phyloP scores from a whole-genome alignment of 2,113 vertebrate genomes.

The Orthonyx spaldingii region DNA sequence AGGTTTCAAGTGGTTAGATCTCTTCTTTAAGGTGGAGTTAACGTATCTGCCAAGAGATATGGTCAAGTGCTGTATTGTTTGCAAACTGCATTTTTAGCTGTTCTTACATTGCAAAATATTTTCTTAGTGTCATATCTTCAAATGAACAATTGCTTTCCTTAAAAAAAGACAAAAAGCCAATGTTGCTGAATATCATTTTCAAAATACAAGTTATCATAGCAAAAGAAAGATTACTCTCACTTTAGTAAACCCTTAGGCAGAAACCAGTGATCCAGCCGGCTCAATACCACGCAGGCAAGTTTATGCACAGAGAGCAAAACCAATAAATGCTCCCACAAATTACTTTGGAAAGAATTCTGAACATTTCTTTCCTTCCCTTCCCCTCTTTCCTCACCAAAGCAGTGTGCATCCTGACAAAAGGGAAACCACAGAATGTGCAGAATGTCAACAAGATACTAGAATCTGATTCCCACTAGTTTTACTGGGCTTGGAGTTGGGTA shows the following conservation, averaged over 20 bases:
- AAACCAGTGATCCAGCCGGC: not conserved
- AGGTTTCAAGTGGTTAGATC: not conserved
- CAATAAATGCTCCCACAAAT: not conserved
- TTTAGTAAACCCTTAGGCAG: not conserved
- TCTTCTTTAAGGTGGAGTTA: not conserved
- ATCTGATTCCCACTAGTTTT: constrained; percentile 5
- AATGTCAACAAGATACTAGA: constrained; percentile 35
- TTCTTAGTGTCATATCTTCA: not conserved
- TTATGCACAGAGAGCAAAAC: not conserved
- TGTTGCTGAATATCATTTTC: not conserved
- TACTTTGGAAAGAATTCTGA: not conserved
- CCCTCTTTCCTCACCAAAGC: constrained; percentile 2
- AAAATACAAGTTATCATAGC: not conserved
- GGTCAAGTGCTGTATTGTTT: not conserved
- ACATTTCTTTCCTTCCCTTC: constrained; percentile 13
- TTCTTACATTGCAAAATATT: not conserved
- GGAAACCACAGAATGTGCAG: constrained; percentile 53
- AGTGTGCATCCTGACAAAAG: constrained; percentile 11
- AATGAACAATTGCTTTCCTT: not conserved
- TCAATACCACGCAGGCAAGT: not conserved
- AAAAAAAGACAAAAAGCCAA: not conserved
- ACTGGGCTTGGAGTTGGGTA: not conserved
- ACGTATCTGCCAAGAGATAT: not conserved
- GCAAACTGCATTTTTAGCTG: not conserved
- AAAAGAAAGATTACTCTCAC: not conserved